A percentile compares a stretch with the other conserved stretches of the same genome.
Evolutionary conservation across 2,888 invertebrate species (phyloP).

Genomic region (Noctua comes): DNA sequence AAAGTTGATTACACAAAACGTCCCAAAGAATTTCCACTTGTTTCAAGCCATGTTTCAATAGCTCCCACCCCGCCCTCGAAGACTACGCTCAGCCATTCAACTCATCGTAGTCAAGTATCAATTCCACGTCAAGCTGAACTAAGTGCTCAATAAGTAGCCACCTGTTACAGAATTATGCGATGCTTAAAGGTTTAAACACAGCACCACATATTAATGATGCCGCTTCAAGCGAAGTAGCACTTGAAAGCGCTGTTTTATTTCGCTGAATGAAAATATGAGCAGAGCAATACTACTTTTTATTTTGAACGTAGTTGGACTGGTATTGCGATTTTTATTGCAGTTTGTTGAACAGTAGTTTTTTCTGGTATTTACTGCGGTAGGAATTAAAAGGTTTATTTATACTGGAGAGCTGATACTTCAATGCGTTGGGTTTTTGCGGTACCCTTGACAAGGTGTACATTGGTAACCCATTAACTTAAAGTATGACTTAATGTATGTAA

Average conservation of each 20-base stretch:
- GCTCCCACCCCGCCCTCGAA: conserved; percentile 8
- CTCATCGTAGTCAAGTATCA: conserved; percentile 55
- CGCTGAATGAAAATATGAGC: conserved; percentile 47
- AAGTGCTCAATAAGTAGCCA: conserved; percentile 60
- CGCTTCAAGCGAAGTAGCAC: conserved; percentile 40
- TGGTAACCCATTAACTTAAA: too few species aligned
- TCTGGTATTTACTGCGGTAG: conserved; percentile 12
- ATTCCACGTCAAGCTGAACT: conserved; percentile 46
- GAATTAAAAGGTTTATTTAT: conserved; percentile 4
- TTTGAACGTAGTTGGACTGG: conserved; percentile 32
- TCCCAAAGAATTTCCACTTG: conserved; percentile 9
- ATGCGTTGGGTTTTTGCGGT: background rate
- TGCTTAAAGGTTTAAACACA: conserved; percentile 45
- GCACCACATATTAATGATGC: conserved; percentile 55
- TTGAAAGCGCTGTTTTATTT: conserved; percentile 46
- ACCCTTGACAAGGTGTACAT: too few species aligned
- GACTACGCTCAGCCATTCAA: conserved; percentile 13
- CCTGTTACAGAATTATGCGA: conserved; percentile 56
- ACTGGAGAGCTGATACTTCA: background rate
- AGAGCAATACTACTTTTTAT: conserved; percentile 42
- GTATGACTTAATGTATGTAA: too few species aligned
- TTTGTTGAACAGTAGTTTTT: conserved; percentile 16
- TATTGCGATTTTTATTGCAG: conserved; percentile 29
- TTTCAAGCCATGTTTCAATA: conserved; percentile 18
- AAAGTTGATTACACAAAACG: conserved; percentile 17